These are phyloP conservation scores for Rhinichthys osculus DNA, from an alignment of 2,797 vertebrate genomes.

Conservation along the genomic window DNA sequence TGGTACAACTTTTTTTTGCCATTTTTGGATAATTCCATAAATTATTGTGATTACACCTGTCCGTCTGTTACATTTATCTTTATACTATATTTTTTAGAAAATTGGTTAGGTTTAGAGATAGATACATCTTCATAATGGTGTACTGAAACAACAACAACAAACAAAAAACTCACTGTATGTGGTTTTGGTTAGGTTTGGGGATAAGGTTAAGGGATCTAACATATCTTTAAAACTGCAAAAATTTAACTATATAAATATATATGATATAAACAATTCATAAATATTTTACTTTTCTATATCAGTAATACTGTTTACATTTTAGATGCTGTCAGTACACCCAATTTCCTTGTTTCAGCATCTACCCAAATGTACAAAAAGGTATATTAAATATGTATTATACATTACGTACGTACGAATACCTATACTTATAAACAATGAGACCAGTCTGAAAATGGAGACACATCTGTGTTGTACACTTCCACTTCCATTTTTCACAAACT, in stretches of 20 bases:
- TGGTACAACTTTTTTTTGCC: background rate
- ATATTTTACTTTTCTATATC: too few relatives aligned
- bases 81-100: background rate
- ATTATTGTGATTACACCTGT: background rate
- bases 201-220: background rate
- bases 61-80: background rate
- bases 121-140: background rate
- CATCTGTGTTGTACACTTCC: background rate
- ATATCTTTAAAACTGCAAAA: too few relatives aligned
- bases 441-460: background rate
- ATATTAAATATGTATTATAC: background rate
- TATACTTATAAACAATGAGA: background rate
- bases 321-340: too few relatives aligned
- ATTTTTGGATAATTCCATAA: background rate
- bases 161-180: background rate
- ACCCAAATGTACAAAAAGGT: background rate
- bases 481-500: background rate
- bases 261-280: too few relatives aligned
- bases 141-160: too few relatives aligned
- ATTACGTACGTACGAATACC: background rate
- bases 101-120: background rate
- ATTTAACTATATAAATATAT: too few relatives aligned
- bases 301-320: too few relatives aligned
- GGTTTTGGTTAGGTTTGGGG: background rate
- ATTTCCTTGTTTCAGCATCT: background rate